Evolutionary conservation across 2,888 invertebrate species (phyloP).

Genomic region (Nomada fabriciana): DNA sequence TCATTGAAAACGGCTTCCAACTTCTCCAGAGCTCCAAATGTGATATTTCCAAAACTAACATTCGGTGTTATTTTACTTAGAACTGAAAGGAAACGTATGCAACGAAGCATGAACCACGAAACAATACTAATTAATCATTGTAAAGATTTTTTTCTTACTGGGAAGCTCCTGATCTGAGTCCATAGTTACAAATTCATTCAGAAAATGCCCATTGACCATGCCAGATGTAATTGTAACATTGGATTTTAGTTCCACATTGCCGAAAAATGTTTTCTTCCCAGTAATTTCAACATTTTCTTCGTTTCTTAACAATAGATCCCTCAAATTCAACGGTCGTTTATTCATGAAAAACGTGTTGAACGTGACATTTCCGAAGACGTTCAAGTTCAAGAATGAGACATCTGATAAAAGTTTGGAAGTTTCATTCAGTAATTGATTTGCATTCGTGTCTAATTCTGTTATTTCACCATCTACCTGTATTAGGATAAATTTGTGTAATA

Average conservation of each 20-base stretch:
- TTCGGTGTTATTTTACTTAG: slow-evolving; percentile 71
- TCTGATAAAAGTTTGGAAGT: slow-evolving; percentile 82
- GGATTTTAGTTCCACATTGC: slow-evolving; percentile 76
- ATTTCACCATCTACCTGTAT: slow-evolving; percentile 85
- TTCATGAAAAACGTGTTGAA: slow-evolving; percentile 84
- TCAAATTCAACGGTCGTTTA: slow-evolving; percentile 81
- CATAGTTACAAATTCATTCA: slow-evolving; percentile 85
- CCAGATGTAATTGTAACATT: slow-evolving; percentile 81
- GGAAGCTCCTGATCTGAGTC: slow-evolving; percentile 85
- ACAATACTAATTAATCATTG: slow-evolving; percentile 12
- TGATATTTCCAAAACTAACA: slow-evolving; percentile 68
- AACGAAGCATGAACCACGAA: neutral
- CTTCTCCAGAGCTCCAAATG: slow-evolving; percentile 56
- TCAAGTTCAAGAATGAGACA: slow-evolving; percentile 84
- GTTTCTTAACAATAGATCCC: slow-evolving; percentile 85
- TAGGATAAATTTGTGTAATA: neutral
- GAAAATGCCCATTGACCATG: slow-evolving; percentile 83
- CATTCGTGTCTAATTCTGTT: slow-evolving; percentile 80
- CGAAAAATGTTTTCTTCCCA: slow-evolving; percentile 85
- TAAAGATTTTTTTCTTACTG: slow-evolving; percentile 60
- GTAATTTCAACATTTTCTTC: slow-evolving; percentile 81
- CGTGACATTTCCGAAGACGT: slow-evolving; percentile 85
- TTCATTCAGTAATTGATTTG: slow-evolving; percentile 80
- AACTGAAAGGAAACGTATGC: slow-evolving; percentile 64
- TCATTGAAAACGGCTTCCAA: slow-evolving; percentile 59